Evolutionary conservation across 2,888 invertebrate species (phyloP), one percentile per base, ranked within the genome.

Genomic region (Eupelmus urozonus): DNA sequence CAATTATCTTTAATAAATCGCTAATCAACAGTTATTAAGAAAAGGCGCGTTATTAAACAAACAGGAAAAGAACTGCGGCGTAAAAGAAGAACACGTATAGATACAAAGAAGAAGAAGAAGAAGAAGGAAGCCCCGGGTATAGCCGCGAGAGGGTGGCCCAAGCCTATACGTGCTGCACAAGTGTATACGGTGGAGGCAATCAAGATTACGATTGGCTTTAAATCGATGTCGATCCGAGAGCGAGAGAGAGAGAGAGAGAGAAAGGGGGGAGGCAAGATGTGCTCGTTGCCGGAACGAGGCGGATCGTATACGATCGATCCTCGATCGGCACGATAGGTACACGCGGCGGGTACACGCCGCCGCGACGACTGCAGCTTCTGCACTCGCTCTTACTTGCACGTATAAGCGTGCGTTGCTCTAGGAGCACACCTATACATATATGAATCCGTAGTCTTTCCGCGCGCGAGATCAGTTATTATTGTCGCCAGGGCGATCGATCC

Each of bases 201-300:
- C 80, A 76, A 76, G 76, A 80, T 79, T 76, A 76, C 80, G 80
- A 80, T 72, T 80, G 76, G 67, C 67, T 73, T 76, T 80, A 80
- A 80, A 80, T 80, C 80, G 73, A 79, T 75, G 78, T 74, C 70
- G 74, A 77, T 72, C 59, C 67, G 29, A 23, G 63, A 20, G 53
- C 34, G 62, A 66, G 59, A 20, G 18, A 40, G 20, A 57, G 60
- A 51, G n/a, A 16, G 53, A 62, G 53, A 25, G 40, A 42, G 62
- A 9, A 34, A 34, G 25, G 23, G 66, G 16, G 3, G 57, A 20
- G 23, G 63, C 49, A 11, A 53, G 59, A 55, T 18, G 63, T 11
- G 67, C 71, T 65, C 79, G 75, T 79, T 62, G 79, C 71, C 70
- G 66, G 71, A 79, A 71, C 76, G 76, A 79, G 79, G 76, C 71